phyloP scores from a whole-genome alignment of 2,797 vertebrate species.

The Alfaro cultratus region DNA sequence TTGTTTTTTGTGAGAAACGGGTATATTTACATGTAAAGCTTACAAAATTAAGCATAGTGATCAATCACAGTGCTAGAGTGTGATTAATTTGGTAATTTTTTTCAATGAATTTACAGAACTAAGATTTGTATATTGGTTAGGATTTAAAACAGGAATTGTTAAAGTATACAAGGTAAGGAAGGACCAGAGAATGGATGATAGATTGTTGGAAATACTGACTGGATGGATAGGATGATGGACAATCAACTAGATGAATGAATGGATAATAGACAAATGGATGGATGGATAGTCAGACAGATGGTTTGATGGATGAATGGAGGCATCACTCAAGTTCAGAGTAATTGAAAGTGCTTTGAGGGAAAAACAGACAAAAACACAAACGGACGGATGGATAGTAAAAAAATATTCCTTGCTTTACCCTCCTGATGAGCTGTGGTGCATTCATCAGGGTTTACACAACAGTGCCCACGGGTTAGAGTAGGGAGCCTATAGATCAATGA shows the following conservation, averaged over 20 bases:
- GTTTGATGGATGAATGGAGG: too few species aligned
- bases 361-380: not conserved
- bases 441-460: slow-evolving; percentile 33
- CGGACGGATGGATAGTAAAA: not conserved
- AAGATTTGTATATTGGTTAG: not conserved
- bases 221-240: not conserved
- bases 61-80: too few species aligned
- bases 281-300: not conserved
- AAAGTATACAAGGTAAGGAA: not conserved
- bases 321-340: too few species aligned
- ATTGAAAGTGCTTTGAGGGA: too few species aligned
- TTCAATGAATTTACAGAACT: too few species aligned
- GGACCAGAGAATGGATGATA: not conserved
- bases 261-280: not conserved
- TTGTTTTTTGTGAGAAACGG: too few species aligned
- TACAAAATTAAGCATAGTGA: too few species aligned
- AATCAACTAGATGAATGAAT: not conserved
- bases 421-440: slow-evolving; percentile 12
- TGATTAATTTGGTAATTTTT: too few species aligned
- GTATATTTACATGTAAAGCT: too few species aligned
- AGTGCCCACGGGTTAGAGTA: slow-evolving; percentile 21
- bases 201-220: not conserved
- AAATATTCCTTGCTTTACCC: not conserved
- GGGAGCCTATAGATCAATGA: slow-evolving; percentile 35
- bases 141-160: not conserved